Evolutionary conservation across 2,888 invertebrate genomes (phyloP), one percentile per base, ranked within the genome.

Genomic region (Caenorhabditis sp.): DNA sequence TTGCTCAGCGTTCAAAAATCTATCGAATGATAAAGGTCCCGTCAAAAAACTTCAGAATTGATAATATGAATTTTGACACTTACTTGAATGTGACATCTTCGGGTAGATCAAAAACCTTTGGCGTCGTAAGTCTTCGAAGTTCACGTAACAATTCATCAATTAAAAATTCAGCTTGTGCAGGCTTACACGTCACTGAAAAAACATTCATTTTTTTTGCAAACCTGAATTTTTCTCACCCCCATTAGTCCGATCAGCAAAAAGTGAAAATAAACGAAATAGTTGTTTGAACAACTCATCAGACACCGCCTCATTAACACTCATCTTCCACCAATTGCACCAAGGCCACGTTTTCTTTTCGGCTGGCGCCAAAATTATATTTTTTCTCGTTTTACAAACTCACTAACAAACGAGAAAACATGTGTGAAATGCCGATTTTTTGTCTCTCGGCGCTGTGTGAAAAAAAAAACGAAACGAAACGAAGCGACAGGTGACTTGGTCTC

Each of bases 141-240:
- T 77, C 70, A 14, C 79, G 77, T 20, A 77, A 68, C 2, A 75
- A 64, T 50, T 79, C 79, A 49, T 79, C 79, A 10, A 79, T 66
- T 43, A 77, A 60, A 36, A 72, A 76, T 57, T 71, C 71, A 14
- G 67, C 76, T 63, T 76, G 76, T 0, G 56, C 59, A 23, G 75
- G 67, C 67, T 67, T 67, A 50, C 70, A 20, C 4, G 36, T 21
- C 1, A 4, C 57, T 58, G 5, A 14, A 59, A 31, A 57, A 26
- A 56, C 20, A 7, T 31, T 31, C 31, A 31, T 31, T 31, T 31
- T 31, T 31, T 31, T 31, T 31, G n/a, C n/a, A n/a, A n/a, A n/a
- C n/a, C n/a, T n/a, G n/a, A n/a, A n/a, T n/a, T 52, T 21, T 52
- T 52, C 25, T 7, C 8, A 69, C 69, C 69, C 66, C 59, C 60